Evolutionary conservation across 2,113 vertebrate genomes (phyloP).

Genomic region (Eolophus roseicapilla): DNA sequence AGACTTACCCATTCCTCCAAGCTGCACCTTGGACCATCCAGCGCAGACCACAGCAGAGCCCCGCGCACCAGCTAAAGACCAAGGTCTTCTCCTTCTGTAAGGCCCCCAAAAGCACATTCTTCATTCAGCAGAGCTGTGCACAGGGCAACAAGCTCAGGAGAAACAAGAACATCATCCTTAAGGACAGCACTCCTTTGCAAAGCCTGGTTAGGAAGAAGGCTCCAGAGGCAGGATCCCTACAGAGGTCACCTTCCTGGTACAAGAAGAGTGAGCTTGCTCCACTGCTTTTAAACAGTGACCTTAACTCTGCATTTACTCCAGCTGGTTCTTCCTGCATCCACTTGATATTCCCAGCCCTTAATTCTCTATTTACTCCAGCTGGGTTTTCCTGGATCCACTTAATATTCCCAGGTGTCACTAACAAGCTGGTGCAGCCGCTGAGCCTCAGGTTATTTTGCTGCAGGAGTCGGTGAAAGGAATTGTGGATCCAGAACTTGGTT

Average conservation of each 20-base stretch:
- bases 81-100: accelerated
- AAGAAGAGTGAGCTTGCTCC: accelerated
- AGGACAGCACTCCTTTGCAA: accelerated
- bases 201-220: accelerated
- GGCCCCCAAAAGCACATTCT: accelerated
- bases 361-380: background rate
- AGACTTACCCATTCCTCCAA: accelerated
- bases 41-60: accelerated
- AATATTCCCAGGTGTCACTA: background rate
- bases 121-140: accelerated
- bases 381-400: background rate
- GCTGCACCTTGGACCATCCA: background rate
- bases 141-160: accelerated
- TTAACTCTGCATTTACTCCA: background rate
- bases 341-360: background rate
- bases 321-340: background rate
- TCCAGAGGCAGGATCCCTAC: accelerated
- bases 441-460: background rate
- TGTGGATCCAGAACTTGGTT: background rate
- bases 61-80: accelerated
- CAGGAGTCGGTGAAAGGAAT: accelerated
- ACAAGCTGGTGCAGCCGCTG: background rate
- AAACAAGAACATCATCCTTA: accelerated
- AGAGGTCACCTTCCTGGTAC: accelerated
- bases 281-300: background rate